Evolutionary conservation across 2,797 vertebrate genomes (phyloP).

Genomic region (Acanthurus tractus): DNA sequence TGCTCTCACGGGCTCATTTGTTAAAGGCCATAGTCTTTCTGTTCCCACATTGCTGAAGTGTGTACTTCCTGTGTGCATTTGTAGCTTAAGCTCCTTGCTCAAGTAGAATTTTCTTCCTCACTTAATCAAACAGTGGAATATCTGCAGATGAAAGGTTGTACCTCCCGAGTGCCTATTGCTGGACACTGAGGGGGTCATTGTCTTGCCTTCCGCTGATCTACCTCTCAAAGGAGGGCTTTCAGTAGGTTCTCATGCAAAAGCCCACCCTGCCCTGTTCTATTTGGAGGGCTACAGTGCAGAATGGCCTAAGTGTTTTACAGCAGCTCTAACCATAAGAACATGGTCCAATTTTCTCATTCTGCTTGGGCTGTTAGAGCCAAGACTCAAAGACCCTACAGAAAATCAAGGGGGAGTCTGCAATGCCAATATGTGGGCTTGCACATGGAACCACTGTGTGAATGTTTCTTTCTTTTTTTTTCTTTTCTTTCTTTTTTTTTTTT

Average conservation of each 20-base stretch:
- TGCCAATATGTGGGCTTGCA: slow-evolving; percentile 50
- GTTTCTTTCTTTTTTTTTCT: background rate
- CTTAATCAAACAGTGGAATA: slow-evolving; percentile 84
- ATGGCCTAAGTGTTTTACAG: slow-evolving; percentile 70
- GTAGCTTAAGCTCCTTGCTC: slow-evolving; percentile 73
- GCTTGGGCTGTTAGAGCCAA: slow-evolving; percentile 47
- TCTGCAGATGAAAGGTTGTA: slow-evolving; percentile 81
- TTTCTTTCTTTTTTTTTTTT: slow-evolving; percentile 3
- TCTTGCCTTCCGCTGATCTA: slow-evolving; percentile 78
- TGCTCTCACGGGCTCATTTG: slow-evolving; percentile 83
- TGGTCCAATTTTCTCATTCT: slow-evolving; percentile 55
- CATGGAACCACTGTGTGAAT: slow-evolving; percentile 53
- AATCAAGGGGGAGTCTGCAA: slow-evolving; percentile 35
- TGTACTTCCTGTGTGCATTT: slow-evolving; percentile 85
- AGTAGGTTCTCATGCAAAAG: slow-evolving; percentile 76
- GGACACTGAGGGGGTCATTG: slow-evolving; percentile 82
- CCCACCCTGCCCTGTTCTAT: slow-evolving; percentile 65
- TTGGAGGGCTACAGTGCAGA: slow-evolving; percentile 61
- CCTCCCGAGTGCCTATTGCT: slow-evolving; percentile 73
- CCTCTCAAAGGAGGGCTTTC: slow-evolving; percentile 76
- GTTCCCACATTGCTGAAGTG: slow-evolving; percentile 81
- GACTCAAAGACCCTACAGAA: slow-evolving; percentile 50
- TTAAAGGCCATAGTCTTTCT: slow-evolving; percentile 78
- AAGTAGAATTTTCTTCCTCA: slow-evolving; percentile 81
- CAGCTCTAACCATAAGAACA: slow-evolving; percentile 59